Base-by-base conservation (phyloP, 1,140 invertebrate species). In the Conus ventricosus region DNA sequence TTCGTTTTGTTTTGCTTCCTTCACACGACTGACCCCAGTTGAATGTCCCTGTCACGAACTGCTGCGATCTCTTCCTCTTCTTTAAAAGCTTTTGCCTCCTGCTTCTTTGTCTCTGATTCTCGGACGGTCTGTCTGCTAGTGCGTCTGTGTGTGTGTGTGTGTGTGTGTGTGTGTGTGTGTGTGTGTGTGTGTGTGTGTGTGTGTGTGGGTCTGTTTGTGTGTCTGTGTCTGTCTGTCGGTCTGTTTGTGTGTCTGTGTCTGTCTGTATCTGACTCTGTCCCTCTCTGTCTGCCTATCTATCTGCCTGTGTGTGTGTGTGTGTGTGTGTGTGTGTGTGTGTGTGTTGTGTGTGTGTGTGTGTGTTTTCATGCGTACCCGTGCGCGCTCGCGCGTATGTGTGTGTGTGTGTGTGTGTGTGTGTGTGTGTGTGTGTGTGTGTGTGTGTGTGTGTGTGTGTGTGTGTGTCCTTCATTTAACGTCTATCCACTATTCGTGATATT, bases 121-220 rank as follows among this genome's bases (percentile, higher is more conserved):
- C 39, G 0, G 39, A 39, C 39, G 39, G 39, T 39, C 39, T 39
- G 39, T 39, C 39, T 39, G 39, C 39, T 39, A 39, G 39, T 27
- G 10, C 51, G 76, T 80, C 1, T 80, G 76, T 27, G 76, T 27
- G 25, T 80, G 76, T 80, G 25, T 80, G 76, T 80, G 25, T 80
- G 76, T 80, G 25, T 80, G 76, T 80, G 25, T 80, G 76, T 80
- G 25, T 80, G 76, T 80, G 76, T 51, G 39, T 80, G 25, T 80
- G 76, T 75, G 71, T 75, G 76, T 39, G 39, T 80, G 25, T 80
- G 7, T 80, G 25, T 80, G 7, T 80, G 25, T 80, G 7, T 63
- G 60, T 63, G 1, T 63, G 25, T 80, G 7, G 1, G 25, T 6
- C 13, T 75, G 71, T 75, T 1, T 75, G 6, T 75, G 4, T 75